A percentile compares a stretch with the other conserved stretches of the same genome.
Conservation (phyloP, 2,888 invertebrate species). For the Neria commutata region DNA sequence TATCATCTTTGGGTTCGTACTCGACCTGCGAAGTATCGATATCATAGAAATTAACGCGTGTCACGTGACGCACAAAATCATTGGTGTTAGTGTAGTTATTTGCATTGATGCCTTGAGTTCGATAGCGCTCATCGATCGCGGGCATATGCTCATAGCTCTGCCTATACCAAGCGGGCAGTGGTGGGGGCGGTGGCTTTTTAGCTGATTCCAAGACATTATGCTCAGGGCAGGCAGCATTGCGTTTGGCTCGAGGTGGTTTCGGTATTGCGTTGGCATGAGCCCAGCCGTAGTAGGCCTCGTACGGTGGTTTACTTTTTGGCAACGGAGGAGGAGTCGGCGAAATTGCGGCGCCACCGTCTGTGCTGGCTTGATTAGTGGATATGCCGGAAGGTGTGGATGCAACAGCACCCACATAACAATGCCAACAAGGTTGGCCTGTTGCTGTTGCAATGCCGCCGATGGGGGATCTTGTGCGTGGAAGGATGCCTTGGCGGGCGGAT, state of each 20-base stretch:
- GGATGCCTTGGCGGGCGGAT: not conserved
- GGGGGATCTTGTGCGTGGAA: not conserved
- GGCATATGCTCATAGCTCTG: too few relatives aligned
- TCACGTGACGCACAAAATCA: conserved; percentile 62
- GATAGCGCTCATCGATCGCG: not conserved
- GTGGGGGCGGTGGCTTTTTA: conserved; percentile 13
- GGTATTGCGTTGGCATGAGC: conserved; percentile 49
- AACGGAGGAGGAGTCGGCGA: conserved; percentile 37
- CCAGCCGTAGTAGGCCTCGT: conserved; percentile 28
- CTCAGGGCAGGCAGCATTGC: too few relatives aligned
- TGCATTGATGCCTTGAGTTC: conserved; percentile 10
- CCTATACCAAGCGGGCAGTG: too few relatives aligned
- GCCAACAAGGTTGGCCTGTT: not conserved
- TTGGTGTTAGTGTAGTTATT: conserved; percentile 43
- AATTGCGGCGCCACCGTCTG: conserved; percentile 17
- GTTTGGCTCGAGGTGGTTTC: conserved; percentile 54
- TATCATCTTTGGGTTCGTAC: conserved; percentile 65
- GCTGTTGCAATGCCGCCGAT: not conserved
- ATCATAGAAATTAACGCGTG: conserved; percentile 63
- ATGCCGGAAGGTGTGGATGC: not conserved
- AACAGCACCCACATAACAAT: not conserved
- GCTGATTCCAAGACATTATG: too few relatives aligned
- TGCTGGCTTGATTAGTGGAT: not conserved
- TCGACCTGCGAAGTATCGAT: conserved; percentile 64
- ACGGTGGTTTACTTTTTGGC: conserved; percentile 42